phyloP scores from a whole-genome alignment of 1,140 invertebrate genomes.

The Rhizoglyphus robini region DNA sequence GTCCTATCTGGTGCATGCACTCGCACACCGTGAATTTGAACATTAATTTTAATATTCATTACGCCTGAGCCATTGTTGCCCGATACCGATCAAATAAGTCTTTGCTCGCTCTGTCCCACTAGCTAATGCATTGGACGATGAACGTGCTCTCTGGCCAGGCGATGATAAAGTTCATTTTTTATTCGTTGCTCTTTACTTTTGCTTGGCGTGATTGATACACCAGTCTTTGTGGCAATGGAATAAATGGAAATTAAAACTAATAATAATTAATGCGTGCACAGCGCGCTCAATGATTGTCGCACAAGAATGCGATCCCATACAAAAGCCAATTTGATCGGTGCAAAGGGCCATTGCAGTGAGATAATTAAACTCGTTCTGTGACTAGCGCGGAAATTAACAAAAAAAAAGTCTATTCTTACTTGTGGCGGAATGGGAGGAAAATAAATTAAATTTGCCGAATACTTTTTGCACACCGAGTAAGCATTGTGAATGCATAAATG shows the following conservation, averaged over 20 bases:
- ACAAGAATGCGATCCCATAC: too few relatives aligned
- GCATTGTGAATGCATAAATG: too few relatives aligned
- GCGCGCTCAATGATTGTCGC: background rate
- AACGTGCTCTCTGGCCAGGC: background rate
- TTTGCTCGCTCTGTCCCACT: too few relatives aligned
- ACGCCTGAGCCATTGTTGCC: background rate
- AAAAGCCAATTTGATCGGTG: background rate
- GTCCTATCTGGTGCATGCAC: background rate
- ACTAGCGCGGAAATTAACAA: constrained; percentile 7
- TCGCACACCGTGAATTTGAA: background rate
- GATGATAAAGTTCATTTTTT: constrained; percentile 2
- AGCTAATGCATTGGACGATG: too few relatives aligned
- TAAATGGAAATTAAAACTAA: background rate
- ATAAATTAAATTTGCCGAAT: too few relatives aligned
- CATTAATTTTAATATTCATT: constrained; percentile 11
- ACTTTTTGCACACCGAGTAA: too few relatives aligned
- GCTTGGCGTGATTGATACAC: background rate
- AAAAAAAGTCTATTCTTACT: background rate
- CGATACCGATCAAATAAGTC: constrained; percentile 1
- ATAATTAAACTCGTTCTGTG: constrained; percentile 8
- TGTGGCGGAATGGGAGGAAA: background rate
- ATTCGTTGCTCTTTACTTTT: background rate
- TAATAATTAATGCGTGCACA: background rate
- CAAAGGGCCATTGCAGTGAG: background rate
- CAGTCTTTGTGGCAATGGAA: background rate